A percentile compares a stretch with the other conserved stretches of the same genome.
phyloP scores from a whole-genome alignment of 2,113 vertebrate species.

The Poeciliopsis prolifica region DNA sequence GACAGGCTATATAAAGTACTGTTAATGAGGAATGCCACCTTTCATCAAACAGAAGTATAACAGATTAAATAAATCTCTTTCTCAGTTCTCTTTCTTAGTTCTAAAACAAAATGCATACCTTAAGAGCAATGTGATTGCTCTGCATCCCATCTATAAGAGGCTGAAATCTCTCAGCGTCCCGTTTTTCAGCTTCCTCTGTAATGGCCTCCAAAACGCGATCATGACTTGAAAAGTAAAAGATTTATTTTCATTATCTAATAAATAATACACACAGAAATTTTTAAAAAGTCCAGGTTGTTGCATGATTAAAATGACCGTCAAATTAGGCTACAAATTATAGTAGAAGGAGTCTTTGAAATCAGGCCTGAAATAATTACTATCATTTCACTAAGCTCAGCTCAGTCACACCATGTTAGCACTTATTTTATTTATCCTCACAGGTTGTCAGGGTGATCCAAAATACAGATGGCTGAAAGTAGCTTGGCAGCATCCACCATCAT shows the following conservation, averaged over 20 bases:
- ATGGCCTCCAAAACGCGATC: constrained; percentile 88
- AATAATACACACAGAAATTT: neutral
- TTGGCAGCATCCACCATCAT: constrained; percentile 93
- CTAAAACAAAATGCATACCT: constrained; percentile 69
- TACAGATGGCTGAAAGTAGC: constrained; percentile 90
- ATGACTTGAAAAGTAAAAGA: constrained; percentile 70
- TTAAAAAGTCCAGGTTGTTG: neutral
- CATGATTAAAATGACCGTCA: neutral
- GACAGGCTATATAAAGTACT: neutral
- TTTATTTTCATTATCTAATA: neutral
- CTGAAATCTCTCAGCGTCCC: constrained; percentile 87
- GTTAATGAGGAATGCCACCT: neutral
- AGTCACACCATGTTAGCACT: neutral
- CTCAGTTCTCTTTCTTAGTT: neutral
- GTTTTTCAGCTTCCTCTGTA: constrained; percentile 87
- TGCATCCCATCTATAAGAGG: constrained; percentile 85
- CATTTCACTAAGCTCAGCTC: neutral
- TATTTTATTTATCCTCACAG: constrained; percentile 78
- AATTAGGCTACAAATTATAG: neutral
- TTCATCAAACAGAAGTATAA: neutral
- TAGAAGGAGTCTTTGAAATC: neutral
- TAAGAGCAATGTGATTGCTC: constrained; percentile 81
- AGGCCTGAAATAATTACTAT: neutral
- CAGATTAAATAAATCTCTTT: neutral
- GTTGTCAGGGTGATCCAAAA: constrained; percentile 86